Evolutionary conservation across 2,888 invertebrate genomes (phyloP).

Genomic region (Tipula unca): DNA sequence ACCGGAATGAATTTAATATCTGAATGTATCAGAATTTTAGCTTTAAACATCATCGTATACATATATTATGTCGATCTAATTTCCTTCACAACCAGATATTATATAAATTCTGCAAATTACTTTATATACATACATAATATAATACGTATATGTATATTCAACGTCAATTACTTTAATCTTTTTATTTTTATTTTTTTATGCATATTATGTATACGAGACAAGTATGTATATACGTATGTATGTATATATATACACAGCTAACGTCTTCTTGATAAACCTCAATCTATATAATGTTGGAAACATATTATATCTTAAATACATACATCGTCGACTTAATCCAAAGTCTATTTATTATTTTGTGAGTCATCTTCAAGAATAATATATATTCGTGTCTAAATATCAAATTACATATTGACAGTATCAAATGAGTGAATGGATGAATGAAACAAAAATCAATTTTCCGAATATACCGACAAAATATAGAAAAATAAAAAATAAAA

Average conservation of each 20-base stretch:
- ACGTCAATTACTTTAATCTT: not conserved
- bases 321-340: not conserved
- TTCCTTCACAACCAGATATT: not conserved
- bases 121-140: too few relatives aligned
- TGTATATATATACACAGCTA: not conserved
- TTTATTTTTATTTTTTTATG: not conserved
- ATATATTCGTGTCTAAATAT: not conserved
- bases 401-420: not conserved
- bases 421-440: not conserved
- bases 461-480: not conserved
- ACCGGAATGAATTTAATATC: not conserved
- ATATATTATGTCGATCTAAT: not conserved
- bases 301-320: not conserved
- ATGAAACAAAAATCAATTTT: not conserved
- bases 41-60: not conserved
- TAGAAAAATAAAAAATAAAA: not conserved
- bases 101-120: not conserved
- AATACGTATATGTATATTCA: too few relatives aligned
- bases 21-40: not conserved
- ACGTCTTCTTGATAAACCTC: not conserved
- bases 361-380: not conserved
- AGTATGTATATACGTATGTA: too few relatives aligned
- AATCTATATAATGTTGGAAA: not conserved
- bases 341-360: not conserved
- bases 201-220: not conserved